Percentiles rank a stretch among this genome's conserved stretches.
Conservation (phyloP, 2,888 invertebrate genomes). For the Galeruca laticollis region DNA sequence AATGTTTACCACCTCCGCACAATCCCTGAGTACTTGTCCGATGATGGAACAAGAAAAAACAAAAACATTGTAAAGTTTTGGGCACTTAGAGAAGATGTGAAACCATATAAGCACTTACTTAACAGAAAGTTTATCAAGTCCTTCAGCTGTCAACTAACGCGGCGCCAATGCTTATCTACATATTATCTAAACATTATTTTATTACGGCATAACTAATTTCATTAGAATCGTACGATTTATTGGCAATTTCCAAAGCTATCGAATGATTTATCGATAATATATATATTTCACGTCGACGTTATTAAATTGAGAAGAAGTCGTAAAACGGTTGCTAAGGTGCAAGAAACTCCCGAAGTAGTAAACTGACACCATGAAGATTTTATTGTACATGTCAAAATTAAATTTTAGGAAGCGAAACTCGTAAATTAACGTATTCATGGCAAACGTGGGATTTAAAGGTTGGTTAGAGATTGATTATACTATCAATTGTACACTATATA, state of each 20-base stretch:
- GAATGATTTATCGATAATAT: conserved; percentile 39
- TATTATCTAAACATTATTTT: conserved; percentile 6
- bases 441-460: background rate
- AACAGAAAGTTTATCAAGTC: background rate
- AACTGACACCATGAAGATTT: background rate
- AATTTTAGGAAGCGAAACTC: background rate
- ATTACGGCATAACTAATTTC: conserved; percentile 17
- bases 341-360: background rate
- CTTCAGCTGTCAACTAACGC: background rate
- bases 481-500: too few species aligned
- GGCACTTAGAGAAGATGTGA: too few species aligned
- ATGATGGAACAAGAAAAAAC: too few species aligned
- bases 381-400: conserved; percentile 2
- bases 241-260: conserved; percentile 31
- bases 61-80: too few species aligned
- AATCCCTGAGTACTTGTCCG: too few species aligned
- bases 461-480: too few species aligned
- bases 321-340: conserved; percentile 17
- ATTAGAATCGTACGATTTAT: conserved; percentile 19
- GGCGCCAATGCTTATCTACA: conserved; percentile 13
- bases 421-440: background rate
- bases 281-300: conserved; percentile 38
- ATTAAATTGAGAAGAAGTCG: conserved; percentile 29
- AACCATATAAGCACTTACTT: too few species aligned
- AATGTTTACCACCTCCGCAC: too few species aligned